phyloP scores from a whole-genome alignment of 2,113 vertebrate genomes.

The Sander lucioperca region DNA sequence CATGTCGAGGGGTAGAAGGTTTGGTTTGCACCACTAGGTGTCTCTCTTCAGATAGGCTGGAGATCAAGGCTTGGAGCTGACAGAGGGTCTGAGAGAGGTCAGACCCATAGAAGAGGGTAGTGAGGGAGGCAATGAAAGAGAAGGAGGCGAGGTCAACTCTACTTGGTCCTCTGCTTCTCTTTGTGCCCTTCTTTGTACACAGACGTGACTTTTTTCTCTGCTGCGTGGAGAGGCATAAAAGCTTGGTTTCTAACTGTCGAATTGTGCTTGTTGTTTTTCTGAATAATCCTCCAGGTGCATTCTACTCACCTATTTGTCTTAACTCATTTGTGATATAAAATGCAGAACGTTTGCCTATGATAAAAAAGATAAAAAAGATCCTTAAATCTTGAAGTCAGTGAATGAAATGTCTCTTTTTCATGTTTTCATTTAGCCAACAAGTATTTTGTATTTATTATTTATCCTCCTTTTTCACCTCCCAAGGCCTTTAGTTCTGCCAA shows the following conservation, averaged over 20 bases:
- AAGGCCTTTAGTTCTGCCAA: constrained; percentile 42
- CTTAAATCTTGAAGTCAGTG: constrained; percentile 11
- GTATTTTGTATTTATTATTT: constrained; percentile 59
- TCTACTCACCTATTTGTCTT: constrained; percentile 29
- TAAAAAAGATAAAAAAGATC: constrained; percentile 36
- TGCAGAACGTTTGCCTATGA: constrained; percentile 12
- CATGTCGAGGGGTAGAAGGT: constrained; percentile 8
- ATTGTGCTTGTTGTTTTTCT: constrained; percentile 29
- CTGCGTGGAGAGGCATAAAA: constrained; percentile 24
- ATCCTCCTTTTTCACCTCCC: constrained; percentile 49
- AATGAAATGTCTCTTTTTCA: constrained; percentile 51
- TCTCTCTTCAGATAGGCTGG: constrained; percentile 75
- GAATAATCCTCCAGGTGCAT: constrained; percentile 20
- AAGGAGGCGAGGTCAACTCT: constrained; percentile 29
- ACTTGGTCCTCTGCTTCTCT: constrained; percentile 32
- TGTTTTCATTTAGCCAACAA: constrained; percentile 56
- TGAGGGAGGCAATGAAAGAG: not conserved
- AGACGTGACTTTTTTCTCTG: constrained; percentile 22
- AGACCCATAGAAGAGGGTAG: constrained; percentile 33
- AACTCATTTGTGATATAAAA: constrained; percentile 38
- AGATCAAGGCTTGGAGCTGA: constrained; percentile 30
- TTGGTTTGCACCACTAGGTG: constrained; percentile 76
- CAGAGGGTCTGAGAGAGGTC: constrained; percentile 60
- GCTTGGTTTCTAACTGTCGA: constrained; percentile 4
- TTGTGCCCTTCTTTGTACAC: constrained; percentile 49